Base-by-base conservation (phyloP, 2,888 invertebrate species). In the Machimus atricapillus region DNA sequence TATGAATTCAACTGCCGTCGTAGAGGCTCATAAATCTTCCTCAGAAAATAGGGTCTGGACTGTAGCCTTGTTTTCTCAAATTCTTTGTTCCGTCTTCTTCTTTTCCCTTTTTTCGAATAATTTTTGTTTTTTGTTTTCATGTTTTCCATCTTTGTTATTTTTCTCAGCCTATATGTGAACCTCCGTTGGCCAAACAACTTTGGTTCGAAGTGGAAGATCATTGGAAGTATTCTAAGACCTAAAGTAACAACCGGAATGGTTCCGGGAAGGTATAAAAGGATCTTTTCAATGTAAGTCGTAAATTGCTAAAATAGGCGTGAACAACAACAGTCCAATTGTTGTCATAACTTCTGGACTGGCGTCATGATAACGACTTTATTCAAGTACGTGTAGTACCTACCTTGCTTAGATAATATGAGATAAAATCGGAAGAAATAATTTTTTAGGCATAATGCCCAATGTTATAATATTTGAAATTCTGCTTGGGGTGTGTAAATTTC, bases 1-100 rank as follows among this genome's bases (percentile, higher is more conserved):
- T 83, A 37, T 40, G 66, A 16, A 73, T 83, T 66, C 66, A 66
- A 83, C 83, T 43, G 83, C 40, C 83, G 58, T 66, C 83, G 73
- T 34, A 73, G 73, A 23, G 40, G 31, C 34, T 19, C 83, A 83
- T 83, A 83, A 83, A 83, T 83, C 83, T 83, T 66, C 23, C 43
- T 83, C 73, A 58, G 73, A 83, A 7, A 56, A 83, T 83, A 83
- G 37, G 83, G 73, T 66, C 83, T 83, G 58, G 43, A 31, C 31
- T 31, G 31, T 31, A 83, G 73, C 37, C 40, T 66, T 66, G 43
- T 52, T 83, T 83, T 73, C 23, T 66, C 40, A 58, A 40, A 19
- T 27, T 40, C 23, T 66, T 79, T 79, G 16, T 79, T 16, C 16
- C 79, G n/a, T 79, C 23, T 46, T 78, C 46, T 40, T 23, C 8